Percentiles rank a stretch among this genome's conserved stretches.
phyloP scores from a whole-genome alignment of 2,888 invertebrate species.

The Anoncus sp. region DNA sequence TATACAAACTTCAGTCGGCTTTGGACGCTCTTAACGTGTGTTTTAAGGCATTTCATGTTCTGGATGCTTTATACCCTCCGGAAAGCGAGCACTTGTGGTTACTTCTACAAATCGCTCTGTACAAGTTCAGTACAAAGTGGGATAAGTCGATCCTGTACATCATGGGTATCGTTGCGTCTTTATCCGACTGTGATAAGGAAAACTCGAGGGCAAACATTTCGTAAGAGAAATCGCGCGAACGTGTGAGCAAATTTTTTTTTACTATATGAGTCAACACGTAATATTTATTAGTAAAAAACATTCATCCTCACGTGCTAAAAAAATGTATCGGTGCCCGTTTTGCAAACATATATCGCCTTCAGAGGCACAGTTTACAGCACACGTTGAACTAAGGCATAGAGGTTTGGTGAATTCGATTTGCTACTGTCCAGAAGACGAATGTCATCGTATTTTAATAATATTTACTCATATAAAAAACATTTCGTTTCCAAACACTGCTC shows the following conservation, averaged over 20 bases:
- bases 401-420: conserved; percentile 25
- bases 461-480: conserved; percentile 47
- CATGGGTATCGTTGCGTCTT: conserved; percentile 31
- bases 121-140: conserved; percentile 45
- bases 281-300: no score
- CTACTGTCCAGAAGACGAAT: conserved; percentile 48
- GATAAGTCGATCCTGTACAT: conserved; percentile 54
- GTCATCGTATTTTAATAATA: conserved; percentile 54
- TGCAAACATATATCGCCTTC: conserved; percentile 7
- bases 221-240: no score
- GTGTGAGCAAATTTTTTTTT: no score
- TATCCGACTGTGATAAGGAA: conserved; percentile 1
- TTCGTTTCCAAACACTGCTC: no score
- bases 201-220: no score
- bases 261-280: no score
- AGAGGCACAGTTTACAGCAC: conserved; percentile 32
- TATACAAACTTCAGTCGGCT: conserved; percentile 45
- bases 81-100: conserved; percentile 57
- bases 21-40: conserved; percentile 48
- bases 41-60: conserved; percentile 54
- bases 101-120: conserved; percentile 54
- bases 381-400: conserved; percentile 26
- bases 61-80: conserved; percentile 51
- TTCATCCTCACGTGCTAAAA: no score
- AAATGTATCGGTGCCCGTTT: conserved; percentile 14